phyloP scores from a whole-genome alignment of 1,140 invertebrate genomes.

The Lerema accius region DNA sequence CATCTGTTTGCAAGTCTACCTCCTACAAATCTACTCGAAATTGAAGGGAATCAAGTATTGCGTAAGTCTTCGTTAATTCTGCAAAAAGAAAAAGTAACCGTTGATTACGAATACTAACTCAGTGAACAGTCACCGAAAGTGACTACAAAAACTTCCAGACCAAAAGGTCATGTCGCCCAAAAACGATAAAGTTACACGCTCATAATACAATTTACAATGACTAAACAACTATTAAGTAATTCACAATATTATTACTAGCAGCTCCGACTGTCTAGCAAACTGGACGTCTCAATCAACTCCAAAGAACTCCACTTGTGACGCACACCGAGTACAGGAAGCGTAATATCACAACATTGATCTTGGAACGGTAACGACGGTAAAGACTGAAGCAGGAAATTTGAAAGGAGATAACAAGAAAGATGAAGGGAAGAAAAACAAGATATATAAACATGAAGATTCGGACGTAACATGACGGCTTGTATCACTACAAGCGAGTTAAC shows the following conservation, averaged over 20 bases:
- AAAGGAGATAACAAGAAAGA: constrained; percentile 22
- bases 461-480: constrained; percentile 9
- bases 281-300: constrained; percentile 1
- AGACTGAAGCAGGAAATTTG: constrained; percentile 17
- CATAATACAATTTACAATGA: too few species aligned
- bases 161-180: too few species aligned
- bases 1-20: too few species aligned
- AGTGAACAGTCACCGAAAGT: too few species aligned
- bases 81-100: too few species aligned
- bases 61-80: too few species aligned
- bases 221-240: too few species aligned
- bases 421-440: constrained; percentile 17
- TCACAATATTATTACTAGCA: neutral
- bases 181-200: too few species aligned
- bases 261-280: neutral
- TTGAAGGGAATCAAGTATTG: too few species aligned
- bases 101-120: too few species aligned
- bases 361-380: constrained; percentile 14
- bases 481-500: constrained; percentile 13
- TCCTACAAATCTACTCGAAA: too few species aligned
- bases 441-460: constrained; percentile 9
- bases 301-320: neutral
- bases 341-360: constrained; percentile 21
- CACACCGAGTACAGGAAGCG: constrained; percentile 18
- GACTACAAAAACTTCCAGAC: too few species aligned